Evolutionary conservation across 2,797 vertebrate genomes (phyloP).

Genomic region (Arrhamphus sclerolepis): DNA sequence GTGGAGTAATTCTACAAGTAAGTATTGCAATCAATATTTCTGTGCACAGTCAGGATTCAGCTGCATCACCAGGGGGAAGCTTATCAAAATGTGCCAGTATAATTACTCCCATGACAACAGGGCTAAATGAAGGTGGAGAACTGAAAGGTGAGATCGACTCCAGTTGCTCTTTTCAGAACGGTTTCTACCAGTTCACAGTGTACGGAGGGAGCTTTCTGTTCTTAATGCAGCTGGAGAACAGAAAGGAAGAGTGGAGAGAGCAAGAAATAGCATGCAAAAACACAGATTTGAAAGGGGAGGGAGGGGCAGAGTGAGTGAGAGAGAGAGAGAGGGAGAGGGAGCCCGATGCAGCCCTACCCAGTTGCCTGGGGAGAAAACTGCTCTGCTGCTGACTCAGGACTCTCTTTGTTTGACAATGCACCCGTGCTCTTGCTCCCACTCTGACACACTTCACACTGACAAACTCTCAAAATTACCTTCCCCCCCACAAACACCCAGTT

Average conservation of each 20-base stretch:
- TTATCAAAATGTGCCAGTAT: conserved; percentile 35
- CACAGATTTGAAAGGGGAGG: conserved; percentile 58
- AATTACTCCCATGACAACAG: conserved; percentile 44
- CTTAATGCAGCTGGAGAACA: conserved; percentile 43
- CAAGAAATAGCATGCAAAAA: conserved; percentile 74
- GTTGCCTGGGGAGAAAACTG: conserved; percentile 83
- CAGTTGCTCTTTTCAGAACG: conserved; percentile 45
- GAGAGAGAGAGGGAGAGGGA: conserved; percentile 42
- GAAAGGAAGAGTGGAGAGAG: conserved; percentile 59
- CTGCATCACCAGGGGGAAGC: conserved; percentile 30
- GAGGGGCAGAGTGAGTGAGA: conserved; percentile 36
- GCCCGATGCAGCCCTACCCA: conserved; percentile 76
- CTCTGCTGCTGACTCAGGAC: conserved; percentile 86
- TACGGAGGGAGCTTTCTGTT: conserved; percentile 43
- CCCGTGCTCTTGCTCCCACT: conserved; percentile 56
- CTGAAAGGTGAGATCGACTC: conserved; percentile 40
- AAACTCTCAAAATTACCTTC: conserved; percentile 41
- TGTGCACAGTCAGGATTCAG: conserved; percentile 8
- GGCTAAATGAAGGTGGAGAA: conserved; percentile 22
- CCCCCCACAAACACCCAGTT: conserved; percentile 55
- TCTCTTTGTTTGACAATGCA: conserved; percentile 86
- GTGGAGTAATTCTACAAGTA: conserved; percentile 36
- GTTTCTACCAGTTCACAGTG: conserved; percentile 40
- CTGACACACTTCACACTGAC: conserved; percentile 56
- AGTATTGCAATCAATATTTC: conserved; percentile 24